Percentiles rank a stretch among this genome's conserved stretches.
Conservation (phyloP, 1,140 invertebrate genomes). For the Musca vetustissima region DNA sequence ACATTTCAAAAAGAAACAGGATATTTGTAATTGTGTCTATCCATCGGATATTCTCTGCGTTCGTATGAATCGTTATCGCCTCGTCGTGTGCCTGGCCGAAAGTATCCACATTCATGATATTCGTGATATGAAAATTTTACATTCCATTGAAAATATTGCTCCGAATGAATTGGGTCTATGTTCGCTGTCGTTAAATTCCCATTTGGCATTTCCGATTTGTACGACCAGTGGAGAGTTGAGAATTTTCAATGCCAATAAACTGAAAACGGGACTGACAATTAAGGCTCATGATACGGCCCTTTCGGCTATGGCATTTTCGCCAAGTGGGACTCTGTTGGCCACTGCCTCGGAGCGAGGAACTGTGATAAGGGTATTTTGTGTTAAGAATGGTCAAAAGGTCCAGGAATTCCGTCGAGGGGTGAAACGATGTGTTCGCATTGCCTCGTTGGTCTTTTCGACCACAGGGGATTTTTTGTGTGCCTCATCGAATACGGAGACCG, state of each 20-base stretch:
- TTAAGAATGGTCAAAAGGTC: conserved; percentile 83
- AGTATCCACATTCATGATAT: conserved; percentile 99
- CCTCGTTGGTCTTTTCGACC: conserved; percentile 88
- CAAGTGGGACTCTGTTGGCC: conserved; percentile 82
- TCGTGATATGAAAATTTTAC: conserved; percentile 96
- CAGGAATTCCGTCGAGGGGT: conserved; percentile 96
- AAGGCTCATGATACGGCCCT: conserved; percentile 94
- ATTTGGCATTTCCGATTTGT: conserved; percentile 96
- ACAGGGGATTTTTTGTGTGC: conserved; percentile 83
- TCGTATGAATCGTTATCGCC: conserved; percentile 89
- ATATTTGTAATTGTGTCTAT: conserved; percentile 99
- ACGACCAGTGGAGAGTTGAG: conserved; percentile 92
- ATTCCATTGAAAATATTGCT: conserved; percentile 96
- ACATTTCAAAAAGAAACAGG: conserved; percentile 97
- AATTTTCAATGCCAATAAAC: conserved; percentile 94
- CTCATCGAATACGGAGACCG: conserved; percentile 97
- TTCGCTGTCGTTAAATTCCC: conserved; percentile 85
- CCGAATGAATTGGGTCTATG: conserved; percentile 91
- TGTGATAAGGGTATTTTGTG: conserved; percentile 93
- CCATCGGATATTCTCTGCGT: conserved; percentile 95
- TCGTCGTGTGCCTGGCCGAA: conserved; percentile 97
- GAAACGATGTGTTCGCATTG: conserved; percentile 91
- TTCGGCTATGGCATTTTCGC: conserved; percentile 91
- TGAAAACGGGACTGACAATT: conserved; percentile 93
- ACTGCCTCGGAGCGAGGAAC: conserved; percentile 97